Percentiles rank a stretch among this genome's conserved stretches.
phyloP scores from a whole-genome alignment of 2,888 invertebrate species.

The Anaspis maculata region DNA sequence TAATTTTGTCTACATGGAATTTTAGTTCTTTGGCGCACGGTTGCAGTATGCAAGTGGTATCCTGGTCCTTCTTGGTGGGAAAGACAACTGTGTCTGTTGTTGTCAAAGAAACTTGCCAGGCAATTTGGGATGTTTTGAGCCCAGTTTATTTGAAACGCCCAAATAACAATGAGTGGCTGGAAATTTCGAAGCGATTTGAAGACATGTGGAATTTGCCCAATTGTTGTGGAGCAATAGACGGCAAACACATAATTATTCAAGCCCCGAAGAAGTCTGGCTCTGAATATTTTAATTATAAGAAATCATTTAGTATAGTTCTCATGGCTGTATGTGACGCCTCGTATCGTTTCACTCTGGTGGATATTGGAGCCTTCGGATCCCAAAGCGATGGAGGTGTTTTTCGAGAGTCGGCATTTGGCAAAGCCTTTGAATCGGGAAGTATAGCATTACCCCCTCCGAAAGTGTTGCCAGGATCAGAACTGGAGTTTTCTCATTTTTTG shows the following conservation, averaged over 20 bases:
- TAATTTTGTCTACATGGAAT: too few species aligned
- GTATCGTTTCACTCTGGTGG: background rate
- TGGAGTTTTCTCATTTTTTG: background rate
- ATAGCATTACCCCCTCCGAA: background rate
- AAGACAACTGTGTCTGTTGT: background rate
- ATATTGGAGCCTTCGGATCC: background rate
- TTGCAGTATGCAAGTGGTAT: background rate
- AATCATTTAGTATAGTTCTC: background rate
- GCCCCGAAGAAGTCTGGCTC: background rate
- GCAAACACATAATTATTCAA: background rate
- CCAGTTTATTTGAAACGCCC: background rate
- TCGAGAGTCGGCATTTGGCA: background rate
- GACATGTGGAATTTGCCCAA: slow-evolving; percentile 3
- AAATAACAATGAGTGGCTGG: background rate
- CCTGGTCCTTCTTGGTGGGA: background rate
- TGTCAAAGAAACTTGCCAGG: background rate
- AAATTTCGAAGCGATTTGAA: background rate
- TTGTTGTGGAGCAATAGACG: background rate
- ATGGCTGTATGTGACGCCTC: background rate
- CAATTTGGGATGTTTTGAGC: background rate
- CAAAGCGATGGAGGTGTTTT: background rate
- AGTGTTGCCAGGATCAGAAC: background rate
- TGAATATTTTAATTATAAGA: background rate
- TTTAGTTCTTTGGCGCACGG: background rate
- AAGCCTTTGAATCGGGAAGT: background rate